Conservation (phyloP, 2,797 vertebrate species). For the Pelobates cultripes region DNA sequence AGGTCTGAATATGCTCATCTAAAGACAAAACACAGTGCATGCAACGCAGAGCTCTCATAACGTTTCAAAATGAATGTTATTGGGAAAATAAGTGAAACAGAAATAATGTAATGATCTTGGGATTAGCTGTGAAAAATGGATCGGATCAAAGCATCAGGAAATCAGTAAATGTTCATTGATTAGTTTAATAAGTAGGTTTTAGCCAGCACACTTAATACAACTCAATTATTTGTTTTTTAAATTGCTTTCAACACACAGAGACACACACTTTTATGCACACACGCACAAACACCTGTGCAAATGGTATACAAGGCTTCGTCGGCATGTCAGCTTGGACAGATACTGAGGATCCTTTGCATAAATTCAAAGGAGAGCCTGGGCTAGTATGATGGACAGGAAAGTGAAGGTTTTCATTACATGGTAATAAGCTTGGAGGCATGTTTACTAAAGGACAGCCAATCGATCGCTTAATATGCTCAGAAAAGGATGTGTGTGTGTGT, state of each 20-base stretch:
- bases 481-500: background rate
- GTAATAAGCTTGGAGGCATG: background rate
- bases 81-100: slow-evolving; percentile 10
- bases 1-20: slow-evolving; percentile 18
- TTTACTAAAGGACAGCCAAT: background rate
- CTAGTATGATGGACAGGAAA: background rate
- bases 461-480: background rate
- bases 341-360: background rate
- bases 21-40: background rate
- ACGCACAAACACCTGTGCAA: background rate
- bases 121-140: background rate
- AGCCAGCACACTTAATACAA: background rate
- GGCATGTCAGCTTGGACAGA: background rate
- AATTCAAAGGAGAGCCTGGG: background rate
- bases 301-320: too few relatives aligned
- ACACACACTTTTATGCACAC: background rate
- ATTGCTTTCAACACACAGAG: background rate
- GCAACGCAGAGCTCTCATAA: background rate
- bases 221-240: background rate
- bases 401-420: background rate
- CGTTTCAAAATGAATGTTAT: slow-evolving; percentile 20
- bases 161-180: background rate
- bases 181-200: background rate
- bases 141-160: background rate
- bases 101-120: slow-evolving; percentile 9